These are phyloP conservation scores for Scomber scombrus DNA, from an alignment of 2,113 vertebrate genomes.

Conservation along the genomic window DNA sequence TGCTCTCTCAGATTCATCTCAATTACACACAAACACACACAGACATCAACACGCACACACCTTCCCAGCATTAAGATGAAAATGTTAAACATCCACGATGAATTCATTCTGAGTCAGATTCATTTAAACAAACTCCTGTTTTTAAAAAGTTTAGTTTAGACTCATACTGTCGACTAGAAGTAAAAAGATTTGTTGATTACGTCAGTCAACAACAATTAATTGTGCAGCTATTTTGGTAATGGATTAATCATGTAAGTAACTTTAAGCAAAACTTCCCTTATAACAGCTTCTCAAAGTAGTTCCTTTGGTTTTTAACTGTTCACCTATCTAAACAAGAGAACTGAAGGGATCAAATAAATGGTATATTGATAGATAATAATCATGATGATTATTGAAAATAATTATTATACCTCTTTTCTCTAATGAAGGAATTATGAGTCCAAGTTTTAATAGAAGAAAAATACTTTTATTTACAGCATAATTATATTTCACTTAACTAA, in stretches of 20 bases:
- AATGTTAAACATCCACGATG: not conserved
- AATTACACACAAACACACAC: slow-evolving; percentile 50
- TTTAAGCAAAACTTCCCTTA: not conserved
- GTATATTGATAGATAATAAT: too few relatives aligned
- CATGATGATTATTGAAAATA: too few relatives aligned
- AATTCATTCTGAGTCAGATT: not conserved
- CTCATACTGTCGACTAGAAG: too few relatives aligned
- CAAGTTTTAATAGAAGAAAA: slow-evolving; percentile 5
- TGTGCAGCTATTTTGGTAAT: too few relatives aligned
- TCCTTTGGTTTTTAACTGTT: not conserved
- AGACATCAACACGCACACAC: slow-evolving; percentile 15
- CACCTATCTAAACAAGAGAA: not conserved
- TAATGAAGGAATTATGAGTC: not conserved
- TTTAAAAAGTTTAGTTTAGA: not conserved
- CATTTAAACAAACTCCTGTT: not conserved
- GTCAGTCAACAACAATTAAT: too few relatives aligned
- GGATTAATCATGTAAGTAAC: not conserved
- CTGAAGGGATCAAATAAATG: too few relatives aligned
- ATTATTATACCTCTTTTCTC: not conserved
- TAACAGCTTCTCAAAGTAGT: too few relatives aligned
- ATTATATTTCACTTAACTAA: slow-evolving; percentile 32
- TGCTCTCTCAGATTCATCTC: slow-evolving; percentile 65
- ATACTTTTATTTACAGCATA: slow-evolving; percentile 64
- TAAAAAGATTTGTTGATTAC: too few relatives aligned
- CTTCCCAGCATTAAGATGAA: slow-evolving; percentile 6